These are phyloP conservation scores for Zaprionus ghesquierei DNA, from an alignment of 1,140 invertebrate species.

Conservation along the genomic window DNA sequence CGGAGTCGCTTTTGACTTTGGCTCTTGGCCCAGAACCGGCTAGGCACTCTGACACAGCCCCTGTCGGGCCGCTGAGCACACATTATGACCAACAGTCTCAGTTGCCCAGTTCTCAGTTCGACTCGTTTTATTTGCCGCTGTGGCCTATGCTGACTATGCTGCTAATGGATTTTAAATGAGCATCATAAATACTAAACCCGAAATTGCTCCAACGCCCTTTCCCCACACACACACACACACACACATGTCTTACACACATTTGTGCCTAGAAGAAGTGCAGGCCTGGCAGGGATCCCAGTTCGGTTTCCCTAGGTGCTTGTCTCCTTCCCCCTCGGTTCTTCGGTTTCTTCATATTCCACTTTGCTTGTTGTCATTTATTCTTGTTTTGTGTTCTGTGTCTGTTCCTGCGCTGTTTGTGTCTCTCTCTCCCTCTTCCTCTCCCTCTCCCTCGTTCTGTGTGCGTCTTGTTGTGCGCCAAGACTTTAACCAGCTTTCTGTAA, in stretches of 20 bases:
- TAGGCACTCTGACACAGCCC: not conserved
- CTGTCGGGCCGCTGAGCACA: not conserved
- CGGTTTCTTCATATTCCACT: constrained; percentile 48
- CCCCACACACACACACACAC: not conserved
- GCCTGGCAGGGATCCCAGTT: not conserved
- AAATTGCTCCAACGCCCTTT: constrained; percentile 45
- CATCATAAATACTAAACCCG: constrained; percentile 77
- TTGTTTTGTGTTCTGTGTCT: constrained; percentile 58
- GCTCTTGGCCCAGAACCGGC: constrained; percentile 24
- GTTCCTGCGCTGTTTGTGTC: constrained; percentile 22
- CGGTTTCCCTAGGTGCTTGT: not conserved
- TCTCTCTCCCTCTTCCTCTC: not conserved
- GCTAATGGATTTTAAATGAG: constrained; percentile 83
- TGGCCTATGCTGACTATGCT: constrained; percentile 60
- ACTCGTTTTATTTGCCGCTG: constrained; percentile 34
- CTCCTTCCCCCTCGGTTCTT: not conserved
- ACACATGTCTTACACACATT: not conserved
- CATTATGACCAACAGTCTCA: constrained; percentile 22
- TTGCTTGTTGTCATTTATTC: constrained; percentile 70
- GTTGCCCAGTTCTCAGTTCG: constrained; percentile 13
- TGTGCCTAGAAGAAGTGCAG: not conserved
- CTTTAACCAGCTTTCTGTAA: constrained; percentile 34
- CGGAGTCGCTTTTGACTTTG: constrained; percentile 64
- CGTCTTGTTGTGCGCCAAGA: not conserved
- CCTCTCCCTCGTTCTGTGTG: constrained; percentile 4